These are phyloP conservation scores for Nasonia oneida DNA, from an alignment of 2,888 invertebrate genomes.

Conservation along the genomic window DNA sequence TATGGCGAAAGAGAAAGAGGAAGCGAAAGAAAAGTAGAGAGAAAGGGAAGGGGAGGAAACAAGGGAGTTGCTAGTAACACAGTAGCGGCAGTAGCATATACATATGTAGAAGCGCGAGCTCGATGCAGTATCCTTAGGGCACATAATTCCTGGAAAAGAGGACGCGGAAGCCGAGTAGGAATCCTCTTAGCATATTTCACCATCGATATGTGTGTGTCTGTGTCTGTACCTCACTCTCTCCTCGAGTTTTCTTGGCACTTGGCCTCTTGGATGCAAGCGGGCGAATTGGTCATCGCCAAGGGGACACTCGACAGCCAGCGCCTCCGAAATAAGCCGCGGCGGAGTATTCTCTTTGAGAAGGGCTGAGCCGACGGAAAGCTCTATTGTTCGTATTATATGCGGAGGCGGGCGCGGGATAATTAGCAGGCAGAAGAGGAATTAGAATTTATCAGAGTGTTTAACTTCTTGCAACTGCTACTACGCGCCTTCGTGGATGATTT, in stretches of 20 bases:
- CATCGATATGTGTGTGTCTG: slow-evolving; percentile 2
- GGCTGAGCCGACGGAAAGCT: background rate
- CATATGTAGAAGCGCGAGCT: slow-evolving; percentile 29
- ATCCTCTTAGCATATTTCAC: slow-evolving; percentile 56
- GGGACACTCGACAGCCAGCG: slow-evolving; percentile 37
- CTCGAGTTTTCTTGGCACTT: slow-evolving; percentile 28
- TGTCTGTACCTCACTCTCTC: no score
- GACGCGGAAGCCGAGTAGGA: slow-evolving; percentile 4
- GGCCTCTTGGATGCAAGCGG: background rate
- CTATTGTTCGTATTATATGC: slow-evolving; percentile 48
- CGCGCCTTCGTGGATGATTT: background rate
- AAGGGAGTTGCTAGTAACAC: background rate
- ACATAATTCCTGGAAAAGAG: slow-evolving; percentile 40
- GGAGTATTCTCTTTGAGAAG: background rate
- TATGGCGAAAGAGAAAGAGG: background rate
- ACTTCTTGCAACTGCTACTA: slow-evolving; percentile 6
- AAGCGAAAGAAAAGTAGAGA: background rate
- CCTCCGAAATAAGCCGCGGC: background rate
- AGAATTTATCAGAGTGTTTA: slow-evolving; percentile 47
- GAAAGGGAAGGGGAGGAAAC: background rate
- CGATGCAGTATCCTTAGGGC: background rate
- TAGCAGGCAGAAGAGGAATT: slow-evolving; percentile 32
- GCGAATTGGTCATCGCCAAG: slow-evolving; percentile 52
- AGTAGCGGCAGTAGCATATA: slow-evolving; percentile 5
- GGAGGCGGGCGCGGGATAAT: slow-evolving; percentile 10